A percentile compares a stretch with the other conserved stretches of the same genome.
phyloP scores from a whole-genome alignment of 2,113 vertebrate genomes.

The Prolemur simus region DNA sequence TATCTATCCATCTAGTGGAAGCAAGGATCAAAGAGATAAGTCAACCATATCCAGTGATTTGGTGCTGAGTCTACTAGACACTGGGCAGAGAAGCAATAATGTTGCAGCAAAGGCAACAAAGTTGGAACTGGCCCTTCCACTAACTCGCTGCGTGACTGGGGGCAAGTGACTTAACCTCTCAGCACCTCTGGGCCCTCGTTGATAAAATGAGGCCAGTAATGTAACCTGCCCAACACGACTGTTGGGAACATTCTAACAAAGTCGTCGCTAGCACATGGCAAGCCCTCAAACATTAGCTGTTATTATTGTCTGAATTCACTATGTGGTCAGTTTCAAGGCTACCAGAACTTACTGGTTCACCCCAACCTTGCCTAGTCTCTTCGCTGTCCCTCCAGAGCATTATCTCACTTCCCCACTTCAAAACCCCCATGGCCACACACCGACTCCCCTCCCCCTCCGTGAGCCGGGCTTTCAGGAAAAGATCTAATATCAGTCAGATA shows the following conservation, averaged over 20 bases:
- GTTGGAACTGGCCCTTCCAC: background rate
- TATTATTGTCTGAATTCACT: too few relatives aligned
- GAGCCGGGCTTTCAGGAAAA: conserved; percentile 6
- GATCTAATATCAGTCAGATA: background rate
- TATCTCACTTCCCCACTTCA: background rate
- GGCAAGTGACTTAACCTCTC: background rate
- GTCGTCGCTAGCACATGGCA: accelerated
- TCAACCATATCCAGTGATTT: background rate
- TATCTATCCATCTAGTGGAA: background rate
- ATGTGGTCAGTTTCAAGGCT: background rate
- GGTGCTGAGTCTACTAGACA: background rate
- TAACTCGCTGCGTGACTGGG: background rate
- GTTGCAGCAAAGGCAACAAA: background rate
- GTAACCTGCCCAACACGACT: background rate
- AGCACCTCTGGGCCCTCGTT: background rate
- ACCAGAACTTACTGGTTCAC: background rate
- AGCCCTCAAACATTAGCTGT: background rate
- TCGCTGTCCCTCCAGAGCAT: background rate
- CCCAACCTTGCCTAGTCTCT: background rate
- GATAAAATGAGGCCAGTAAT: background rate
- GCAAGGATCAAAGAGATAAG: too few relatives aligned
- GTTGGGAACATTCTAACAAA: background rate
- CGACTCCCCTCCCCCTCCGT: background rate
- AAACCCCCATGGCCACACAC: background rate
- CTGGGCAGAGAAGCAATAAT: background rate